A percentile compares a stretch with the other conserved stretches of the same genome.
Evolutionary conservation across 2,113 vertebrate species (phyloP).

Genomic region (Chaetops frenatus): DNA sequence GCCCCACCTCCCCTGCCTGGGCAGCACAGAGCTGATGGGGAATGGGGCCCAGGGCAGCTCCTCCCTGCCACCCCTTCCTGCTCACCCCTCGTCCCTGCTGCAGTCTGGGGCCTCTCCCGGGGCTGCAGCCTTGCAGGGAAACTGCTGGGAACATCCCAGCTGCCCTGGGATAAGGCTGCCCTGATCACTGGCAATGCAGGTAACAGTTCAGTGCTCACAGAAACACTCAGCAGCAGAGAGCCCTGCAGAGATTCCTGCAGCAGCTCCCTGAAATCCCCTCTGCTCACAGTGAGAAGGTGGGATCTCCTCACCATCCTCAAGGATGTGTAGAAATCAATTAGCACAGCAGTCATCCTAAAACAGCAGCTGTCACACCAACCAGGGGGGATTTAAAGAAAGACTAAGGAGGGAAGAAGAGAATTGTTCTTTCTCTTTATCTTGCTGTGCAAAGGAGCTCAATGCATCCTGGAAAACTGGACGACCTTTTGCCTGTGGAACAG

Average conservation of each 20-base stretch:
- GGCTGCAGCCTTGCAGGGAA: not conserved
- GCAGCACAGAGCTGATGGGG: not conserved
- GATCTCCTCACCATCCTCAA: not conserved
- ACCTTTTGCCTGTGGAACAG: not conserved
- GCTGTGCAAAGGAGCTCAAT: not conserved
- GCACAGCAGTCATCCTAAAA: not conserved
- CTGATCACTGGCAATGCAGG: not conserved
- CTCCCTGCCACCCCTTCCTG: not conserved
- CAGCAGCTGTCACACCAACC: not conserved
- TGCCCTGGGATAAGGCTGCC: not conserved
- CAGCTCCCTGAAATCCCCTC: not conserved
- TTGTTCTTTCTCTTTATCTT: not conserved
- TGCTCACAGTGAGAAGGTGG: not conserved
- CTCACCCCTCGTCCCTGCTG: not conserved
- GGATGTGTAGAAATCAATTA: not conserved
- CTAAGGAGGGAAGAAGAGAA: not conserved
- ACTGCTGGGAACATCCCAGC: not conserved
- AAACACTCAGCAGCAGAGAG: not conserved
- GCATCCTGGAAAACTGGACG: not conserved
- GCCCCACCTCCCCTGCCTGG: not conserved
- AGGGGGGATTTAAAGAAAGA: not conserved
- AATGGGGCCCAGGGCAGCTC: not conserved
- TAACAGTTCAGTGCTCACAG: not conserved
- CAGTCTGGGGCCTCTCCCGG: not conserved
- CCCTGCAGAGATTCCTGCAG: not conserved